Evolutionary conservation across 2,113 vertebrate genomes (phyloP).

Genomic region (Melanerpes formicivorus): DNA sequence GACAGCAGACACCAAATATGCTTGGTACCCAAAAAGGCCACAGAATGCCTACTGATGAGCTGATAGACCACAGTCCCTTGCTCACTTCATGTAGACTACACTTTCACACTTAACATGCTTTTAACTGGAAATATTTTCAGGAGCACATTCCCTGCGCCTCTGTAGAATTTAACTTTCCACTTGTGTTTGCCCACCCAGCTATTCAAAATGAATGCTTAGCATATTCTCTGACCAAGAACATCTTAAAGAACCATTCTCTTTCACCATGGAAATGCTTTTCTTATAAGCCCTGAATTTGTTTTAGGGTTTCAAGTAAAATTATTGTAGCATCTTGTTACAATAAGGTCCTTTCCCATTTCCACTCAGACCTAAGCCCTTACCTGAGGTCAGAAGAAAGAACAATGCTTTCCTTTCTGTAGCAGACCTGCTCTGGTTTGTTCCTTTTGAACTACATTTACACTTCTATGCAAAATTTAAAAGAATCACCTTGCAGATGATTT

Average conservation of each 20-base stretch:
- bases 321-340: constrained; percentile 62
- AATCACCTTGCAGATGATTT: constrained; percentile 6
- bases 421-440: constrained; percentile 14
- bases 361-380: constrained; percentile 36
- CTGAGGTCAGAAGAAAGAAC: constrained; percentile 33
- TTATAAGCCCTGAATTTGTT: constrained; percentile 63
- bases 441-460: not conserved
- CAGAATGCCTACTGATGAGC: constrained; percentile 28
- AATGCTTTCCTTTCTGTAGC: constrained; percentile 45
- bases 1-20: not conserved
- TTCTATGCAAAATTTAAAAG: not conserved
- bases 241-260: constrained; percentile 75
- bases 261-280: constrained; percentile 62
- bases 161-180: constrained; percentile 67
- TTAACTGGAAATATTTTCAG: constrained; percentile 65
- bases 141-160: constrained; percentile 68
- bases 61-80: constrained; percentile 27
- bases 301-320: constrained; percentile 63
- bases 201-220: constrained; percentile 59
- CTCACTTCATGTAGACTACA: constrained; percentile 28
- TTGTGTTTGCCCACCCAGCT: constrained; percentile 66
- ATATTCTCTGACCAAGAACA: constrained; percentile 63
- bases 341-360: constrained; percentile 41
- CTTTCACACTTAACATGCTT: constrained; percentile 59
- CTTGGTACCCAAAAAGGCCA: not conserved